Evolutionary conservation across 1,140 invertebrate species (phyloP), one percentile per base, ranked within the genome.

Genomic region (Zelostemma sp.): DNA sequence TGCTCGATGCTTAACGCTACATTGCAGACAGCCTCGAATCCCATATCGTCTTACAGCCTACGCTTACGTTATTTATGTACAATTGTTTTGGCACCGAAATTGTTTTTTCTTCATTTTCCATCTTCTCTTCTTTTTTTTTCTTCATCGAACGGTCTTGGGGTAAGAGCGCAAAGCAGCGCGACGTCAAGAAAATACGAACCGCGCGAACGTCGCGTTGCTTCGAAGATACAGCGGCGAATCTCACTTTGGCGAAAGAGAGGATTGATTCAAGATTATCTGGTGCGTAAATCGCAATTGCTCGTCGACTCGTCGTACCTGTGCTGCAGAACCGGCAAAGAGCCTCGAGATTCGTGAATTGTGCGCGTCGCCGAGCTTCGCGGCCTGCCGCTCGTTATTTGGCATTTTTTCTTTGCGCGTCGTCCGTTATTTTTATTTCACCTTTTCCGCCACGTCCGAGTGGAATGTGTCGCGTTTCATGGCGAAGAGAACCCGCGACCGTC

Each of bases 11-110:
- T 9, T 33, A 14, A 40, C 46, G 19, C 21, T 55, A 60, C 64
- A 48, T 68, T 43, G 47, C 48, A 60, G 55, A 53, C 62, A 54
- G 19, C 40, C 55, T 49, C 50, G 57, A 72, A 48, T 50, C 38
- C 58, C 48, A 53, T 64, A 66, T 28, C 63, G 53, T 60, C 60
- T 77, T 76, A 75, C 57, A 51, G 63, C 65, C 73, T 81, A 82
- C 73, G 75, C 79, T 77, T 79, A 77, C 63, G 72, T 75, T 84
- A 80, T 77, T 25, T 84, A 84, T 84, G 47, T 84, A 84, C 80
- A 84, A 78, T 77, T 81, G 51, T 81, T 65, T 85, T 85, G 83
- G 83, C 83, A 84, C 83, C 78, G 68, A 65, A 77, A 79, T 75
- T 75, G 74, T 78, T 62, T 54, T 14, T 56, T 72, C 53, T 25